These are phyloP conservation scores for Diadegma fenestrale DNA, from an alignment of 2,888 invertebrate species.

Conservation along the genomic window DNA sequence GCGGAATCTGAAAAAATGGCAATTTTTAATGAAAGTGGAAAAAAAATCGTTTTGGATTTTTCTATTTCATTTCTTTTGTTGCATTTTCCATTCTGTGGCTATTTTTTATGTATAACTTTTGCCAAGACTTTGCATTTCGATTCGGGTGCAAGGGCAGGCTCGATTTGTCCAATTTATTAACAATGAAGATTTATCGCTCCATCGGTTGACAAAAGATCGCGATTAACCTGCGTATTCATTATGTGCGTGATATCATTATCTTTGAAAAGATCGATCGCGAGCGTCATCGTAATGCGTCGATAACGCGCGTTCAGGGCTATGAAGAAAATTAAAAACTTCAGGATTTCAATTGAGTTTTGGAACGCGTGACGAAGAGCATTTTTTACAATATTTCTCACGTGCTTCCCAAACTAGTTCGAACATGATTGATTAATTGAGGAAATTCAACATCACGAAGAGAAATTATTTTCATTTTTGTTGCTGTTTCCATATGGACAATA, in stretches of 20 bases:
- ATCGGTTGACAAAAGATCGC: background rate
- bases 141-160: background rate
- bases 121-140: background rate
- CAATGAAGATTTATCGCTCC: background rate
- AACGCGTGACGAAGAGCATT: background rate
- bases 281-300: background rate
- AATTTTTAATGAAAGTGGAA: background rate
- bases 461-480: background rate
- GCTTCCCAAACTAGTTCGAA: background rate
- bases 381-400: background rate
- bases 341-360: background rate
- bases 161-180: background rate
- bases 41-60: background rate
- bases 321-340: background rate
- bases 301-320: background rate
- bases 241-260: slow-evolving; percentile 1
- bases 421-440: background rate
- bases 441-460: no score
- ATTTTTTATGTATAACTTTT: background rate
- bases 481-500: background rate
- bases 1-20: background rate
- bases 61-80: no score
- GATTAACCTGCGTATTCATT: background rate
- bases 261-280: background rate
- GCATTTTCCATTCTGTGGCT: no score